These are phyloP conservation scores for Linnaemya tessellans DNA, from an alignment of 2,888 invertebrate species.

Conservation along the genomic window DNA sequence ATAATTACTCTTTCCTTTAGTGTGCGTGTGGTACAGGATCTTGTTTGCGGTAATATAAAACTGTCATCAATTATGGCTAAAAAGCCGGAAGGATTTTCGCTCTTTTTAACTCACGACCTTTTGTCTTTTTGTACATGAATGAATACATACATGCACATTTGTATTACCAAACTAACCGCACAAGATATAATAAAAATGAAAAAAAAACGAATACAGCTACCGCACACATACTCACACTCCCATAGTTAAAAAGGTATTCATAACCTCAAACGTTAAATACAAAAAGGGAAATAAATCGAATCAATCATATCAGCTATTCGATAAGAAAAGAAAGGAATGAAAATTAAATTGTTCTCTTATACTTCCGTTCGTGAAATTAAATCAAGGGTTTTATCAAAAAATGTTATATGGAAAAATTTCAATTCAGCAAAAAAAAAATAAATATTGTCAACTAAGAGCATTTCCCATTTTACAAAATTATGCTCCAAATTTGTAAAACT, in stretches of 20 bases:
- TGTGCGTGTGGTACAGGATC: background rate
- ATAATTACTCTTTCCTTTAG: slow-evolving; percentile 5
- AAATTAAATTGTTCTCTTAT: background rate
- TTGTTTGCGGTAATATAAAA: slow-evolving; percentile 65
- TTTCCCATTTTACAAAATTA: no score
- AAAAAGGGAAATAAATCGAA: slow-evolving; percentile 37
- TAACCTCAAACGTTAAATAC: slow-evolving; percentile 30
- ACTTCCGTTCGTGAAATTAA: slow-evolving; percentile 52
- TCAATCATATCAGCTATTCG: slow-evolving; percentile 40
- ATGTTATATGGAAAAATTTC: background rate
- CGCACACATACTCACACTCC: slow-evolving; percentile 33
- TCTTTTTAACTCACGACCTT: slow-evolving; percentile 51
- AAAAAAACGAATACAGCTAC: background rate
- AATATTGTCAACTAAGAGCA: no score
- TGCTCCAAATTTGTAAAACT: background rate
- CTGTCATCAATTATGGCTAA: slow-evolving; percentile 61
- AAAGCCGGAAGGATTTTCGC: slow-evolving; percentile 65
- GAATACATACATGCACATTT: background rate
- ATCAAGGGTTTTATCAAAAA: background rate
- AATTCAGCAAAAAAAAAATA: slow-evolving; percentile 29
- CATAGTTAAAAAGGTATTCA: slow-evolving; percentile 32
- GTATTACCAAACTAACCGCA: slow-evolving; percentile 16
- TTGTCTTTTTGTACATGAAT: slow-evolving; percentile 7
- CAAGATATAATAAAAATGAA: slow-evolving; percentile 1
- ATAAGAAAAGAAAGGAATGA: slow-evolving; percentile 3